Base-by-base conservation (phyloP, 2,888 invertebrate genomes). In the Idaea dimidiata region DNA sequence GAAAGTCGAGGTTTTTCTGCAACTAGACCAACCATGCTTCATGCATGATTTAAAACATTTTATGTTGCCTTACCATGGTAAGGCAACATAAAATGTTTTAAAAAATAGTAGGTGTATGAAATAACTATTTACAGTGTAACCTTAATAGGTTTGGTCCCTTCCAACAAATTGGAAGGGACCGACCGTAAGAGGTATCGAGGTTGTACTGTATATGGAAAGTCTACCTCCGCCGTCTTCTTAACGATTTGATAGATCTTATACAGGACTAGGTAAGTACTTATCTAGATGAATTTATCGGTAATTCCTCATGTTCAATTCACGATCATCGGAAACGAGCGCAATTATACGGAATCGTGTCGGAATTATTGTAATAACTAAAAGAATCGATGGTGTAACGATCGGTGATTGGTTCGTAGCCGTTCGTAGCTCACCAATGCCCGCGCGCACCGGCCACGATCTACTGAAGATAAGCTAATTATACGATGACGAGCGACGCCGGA, bases 361-460 rank as follows among this genome's bases (percentile, higher is more conserved):
- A 90, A 91, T 92, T 91, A 92, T 92, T 91, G 87, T 92, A 91
- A 91, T 92, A 89, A 92, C 86, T 83, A 84, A 91, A 91, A 91
- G 85, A 90, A 90, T 90, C 84, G 86, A 88, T 88, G 77, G 73
- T 84, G 83, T 84, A 87, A 87, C 86, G 83, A 87, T 80, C 81
- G 76, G 81, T 83, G 78, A 92, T 91, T 92, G 92, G 92, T 79
- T 81, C 81, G 79, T 76, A 74, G 77, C 77, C 80, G 92, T 79
- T 81, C 81, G 79, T 76, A 74, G 77, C 77, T 80, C 82, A 77
- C 92, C 92, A 91, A 91, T 92, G 87, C 89, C 87, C 87, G 81
- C 73, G 86, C 89, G 86, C 89, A 83, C 82, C 77, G 77, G 81
- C 80, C 82, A 70, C 84, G 88, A 89, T 89, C 83, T 75, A 73